Evolutionary conservation across 1,140 invertebrate genomes (phyloP), one percentile per base, ranked within the genome.

Genomic region (Trialeurodes vaporariorum): DNA sequence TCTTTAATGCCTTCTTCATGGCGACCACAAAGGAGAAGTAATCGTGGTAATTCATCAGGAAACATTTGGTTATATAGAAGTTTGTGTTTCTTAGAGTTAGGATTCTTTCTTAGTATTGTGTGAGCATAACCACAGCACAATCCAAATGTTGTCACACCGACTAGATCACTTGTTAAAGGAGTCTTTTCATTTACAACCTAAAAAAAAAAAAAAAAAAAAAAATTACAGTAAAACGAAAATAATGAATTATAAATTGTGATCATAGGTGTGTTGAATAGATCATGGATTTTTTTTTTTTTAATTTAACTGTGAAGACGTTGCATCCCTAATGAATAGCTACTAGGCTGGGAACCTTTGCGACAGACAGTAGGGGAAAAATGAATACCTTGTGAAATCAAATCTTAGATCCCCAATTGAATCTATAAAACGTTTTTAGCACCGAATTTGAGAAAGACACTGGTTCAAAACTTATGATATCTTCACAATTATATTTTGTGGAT

Each of bases 121-220:
- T 87, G 85, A 26, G 81, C 83, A 74, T 85, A 85, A 24, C 81
- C 77, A 40, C 85, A 85, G 70, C 84, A 82, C 74, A 87, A 83
- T 17, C 84, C 84, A 77, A 86, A 85, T 26, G 82, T 83, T 72
- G 83, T 87, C 12, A 87, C 73, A 22, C 78, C 83, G 34, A 84
- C 78, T 66, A 80, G 72, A 9, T 80, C 71, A 12, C 71, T 70
- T 64, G 78, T 72, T 74, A 84, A 80, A 25, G 74, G 73, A 2
- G 77, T 81, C 60, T 78, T 77, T 70, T 84, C 77, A 21, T 77
- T 79, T 2, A 87, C 84, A 26, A 86, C 84, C 75, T 77, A 59
- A 58, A 68, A 58, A 67, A 63, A 64, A n/a, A 59, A 25, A 27
- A 13, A 17, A 68, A 0, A 61, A 65, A 68, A 22, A 21, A 22